Evolutionary conservation across 2,797 vertebrate genomes (phyloP).

Genomic region (Hephaestus fuliginosus): DNA sequence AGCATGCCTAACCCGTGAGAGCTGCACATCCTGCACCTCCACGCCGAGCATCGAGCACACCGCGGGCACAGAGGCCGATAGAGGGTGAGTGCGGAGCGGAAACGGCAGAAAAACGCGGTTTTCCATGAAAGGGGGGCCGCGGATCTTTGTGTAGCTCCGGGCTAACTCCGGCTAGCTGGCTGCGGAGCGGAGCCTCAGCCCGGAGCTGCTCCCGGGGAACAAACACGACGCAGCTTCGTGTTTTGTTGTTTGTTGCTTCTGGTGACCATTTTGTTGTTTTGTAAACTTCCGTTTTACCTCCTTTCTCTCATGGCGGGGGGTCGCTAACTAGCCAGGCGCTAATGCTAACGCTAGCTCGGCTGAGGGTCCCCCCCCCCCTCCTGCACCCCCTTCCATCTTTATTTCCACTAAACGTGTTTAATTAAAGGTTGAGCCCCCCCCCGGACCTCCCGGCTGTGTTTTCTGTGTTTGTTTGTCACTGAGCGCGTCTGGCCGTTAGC

Average conservation of each 20-base stretch:
- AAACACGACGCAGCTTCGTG: neutral
- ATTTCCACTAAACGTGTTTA: neutral
- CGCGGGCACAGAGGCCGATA: slow-evolving; percentile 60
- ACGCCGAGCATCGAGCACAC: slow-evolving; percentile 31
- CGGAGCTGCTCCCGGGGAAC: too few species aligned
- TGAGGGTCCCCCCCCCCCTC: neutral
- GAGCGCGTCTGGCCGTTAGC: too few species aligned
- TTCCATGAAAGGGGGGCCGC: slow-evolving; percentile 76
- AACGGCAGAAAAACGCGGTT: slow-evolving; percentile 58
- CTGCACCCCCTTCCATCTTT: neutral
- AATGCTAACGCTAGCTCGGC: slow-evolving; percentile 62
- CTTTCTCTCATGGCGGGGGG: slow-evolving; percentile 66
- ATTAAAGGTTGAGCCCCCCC: too few species aligned
- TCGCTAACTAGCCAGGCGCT: slow-evolving; percentile 67
- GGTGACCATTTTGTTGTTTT: slow-evolving; percentile 21
- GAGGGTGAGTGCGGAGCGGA: slow-evolving; percentile 77
- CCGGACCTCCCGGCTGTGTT: too few species aligned
- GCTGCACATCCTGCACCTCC: slow-evolving; percentile 29
- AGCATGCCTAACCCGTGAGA: slow-evolving; percentile 74
- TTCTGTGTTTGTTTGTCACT: too few species aligned
- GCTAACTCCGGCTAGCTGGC: slow-evolving; percentile 11
- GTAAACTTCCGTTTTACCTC: slow-evolving; percentile 57
- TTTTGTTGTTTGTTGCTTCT: neutral
- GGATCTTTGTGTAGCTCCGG: slow-evolving; percentile 88
- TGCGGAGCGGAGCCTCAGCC: too few species aligned